Evolutionary conservation across 1,140 invertebrate species (phyloP), one percentile per base, ranked within the genome.

Genomic region (Brachionus sp.): DNA sequence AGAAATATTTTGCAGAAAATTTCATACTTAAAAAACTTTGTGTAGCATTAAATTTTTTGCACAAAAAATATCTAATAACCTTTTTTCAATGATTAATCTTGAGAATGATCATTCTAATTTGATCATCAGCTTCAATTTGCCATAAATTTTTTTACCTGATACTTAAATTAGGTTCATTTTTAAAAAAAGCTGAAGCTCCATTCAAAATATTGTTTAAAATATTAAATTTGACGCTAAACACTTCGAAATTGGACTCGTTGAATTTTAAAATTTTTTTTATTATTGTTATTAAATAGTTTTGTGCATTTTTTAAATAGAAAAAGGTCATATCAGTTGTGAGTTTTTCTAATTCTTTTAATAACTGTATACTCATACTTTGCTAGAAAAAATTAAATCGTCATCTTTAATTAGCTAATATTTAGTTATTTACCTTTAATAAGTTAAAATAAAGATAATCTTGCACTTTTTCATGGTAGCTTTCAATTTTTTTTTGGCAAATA

Each of bases 181-280:
- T 16, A 39, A 75, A 75, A 3, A 75, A 13, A 12, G 0, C 2
- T n/a, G 37, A 13, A 42, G 10, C 16, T 7, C 19, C 42, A 12
- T 75, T 33, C 12, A 75, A 16, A 13, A 75, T 75, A 75, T 75
- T 75, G 39, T 75, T 44, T 29, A 75, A 46, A 25, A 75, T 46
- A 25, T 75, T 50, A 13, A 75, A 46, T 46, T 46, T 46, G 5
- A 46, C 29, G 1, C n/a, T 2, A 50, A 4, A 75, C 1, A 13
- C 3, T 10, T 75, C 39, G 19, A 23, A 13, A 13, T 44, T 10
- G 3, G 13, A n/a, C 23, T 12, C 16, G 9, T 25, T 23, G 5
- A 75, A 25, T 46, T 75, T 75, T 12, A 13, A 12, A 2, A 75
- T 46, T 33, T 16, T 75, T 9, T 75, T 13, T 9, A 75, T 23